A percentile compares a stretch with the other conserved stretches of the same genome.
These are phyloP conservation scores for Bradypodion pumilum DNA, from an alignment of 2,797 vertebrate genomes.

Conservation along the genomic window DNA sequence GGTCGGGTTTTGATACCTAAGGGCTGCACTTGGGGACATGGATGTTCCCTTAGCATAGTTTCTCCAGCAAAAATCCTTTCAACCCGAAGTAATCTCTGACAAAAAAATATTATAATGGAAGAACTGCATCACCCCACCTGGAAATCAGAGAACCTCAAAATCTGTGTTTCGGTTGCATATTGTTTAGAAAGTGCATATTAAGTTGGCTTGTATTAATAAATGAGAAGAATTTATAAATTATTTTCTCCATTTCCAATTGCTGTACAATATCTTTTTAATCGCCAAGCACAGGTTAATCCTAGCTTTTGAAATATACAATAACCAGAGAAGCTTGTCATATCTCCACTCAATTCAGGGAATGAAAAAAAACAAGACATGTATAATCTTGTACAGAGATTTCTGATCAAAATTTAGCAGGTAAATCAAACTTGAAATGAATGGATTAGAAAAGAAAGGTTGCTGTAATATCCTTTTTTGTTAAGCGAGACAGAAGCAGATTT, in stretches of 20 bases:
- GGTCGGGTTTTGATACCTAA: no score
- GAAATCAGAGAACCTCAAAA: not conserved
- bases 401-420: conserved; percentile 84
- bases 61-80: no score
- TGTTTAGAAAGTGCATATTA: not conserved
- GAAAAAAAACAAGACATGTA: conserved; percentile 61
- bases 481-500: conserved; percentile 95
- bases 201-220: not conserved
- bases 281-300: conserved; percentile 85
- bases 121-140: not conserved
- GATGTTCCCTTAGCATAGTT: no score
- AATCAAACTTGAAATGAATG: conserved; percentile 84
- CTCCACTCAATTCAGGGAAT: conserved; percentile 81
- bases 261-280: conserved; percentile 75
- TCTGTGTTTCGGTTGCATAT: not conserved
- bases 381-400: conserved; percentile 89
- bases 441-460: conserved; percentile 84
- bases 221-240: conserved; percentile 29
- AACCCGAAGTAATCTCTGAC: no score
- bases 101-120: no score
- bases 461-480: conserved; percentile 76
- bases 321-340: conserved; percentile 77
- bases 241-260: conserved; percentile 40
- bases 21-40: no score
- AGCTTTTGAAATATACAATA: conserved; percentile 82